A percentile compares a stretch with the other conserved stretches of the same genome.
phyloP scores from a whole-genome alignment of 1,140 invertebrate genomes.

The Parasteatoda tepidariorum region DNA sequence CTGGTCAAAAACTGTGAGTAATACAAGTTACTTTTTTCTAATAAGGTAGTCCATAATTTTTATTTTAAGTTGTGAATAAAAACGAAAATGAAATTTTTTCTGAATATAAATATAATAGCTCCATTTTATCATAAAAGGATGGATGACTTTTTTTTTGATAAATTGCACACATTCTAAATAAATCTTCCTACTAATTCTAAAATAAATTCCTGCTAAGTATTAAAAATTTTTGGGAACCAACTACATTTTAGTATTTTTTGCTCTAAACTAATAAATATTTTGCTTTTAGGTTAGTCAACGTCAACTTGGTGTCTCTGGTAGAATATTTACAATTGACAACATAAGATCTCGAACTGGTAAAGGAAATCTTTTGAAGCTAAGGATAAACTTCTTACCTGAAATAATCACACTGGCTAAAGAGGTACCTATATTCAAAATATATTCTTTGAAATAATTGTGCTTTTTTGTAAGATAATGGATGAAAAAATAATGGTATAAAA shows the following conservation, averaged over 20 bases:
- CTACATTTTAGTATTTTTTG: too few species aligned
- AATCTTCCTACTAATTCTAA: too few species aligned
- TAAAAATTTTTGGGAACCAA: too few species aligned
- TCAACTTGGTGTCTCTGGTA: slow-evolving; percentile 90
- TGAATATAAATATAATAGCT: too few species aligned
- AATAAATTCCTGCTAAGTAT: too few species aligned
- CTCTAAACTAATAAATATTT: neutral
- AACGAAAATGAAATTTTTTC: neutral
- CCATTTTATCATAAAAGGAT: too few species aligned
- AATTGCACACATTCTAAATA: too few species aligned
- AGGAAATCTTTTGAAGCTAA: slow-evolving; percentile 89
- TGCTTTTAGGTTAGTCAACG: slow-evolving; percentile 83
- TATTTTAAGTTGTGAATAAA: slow-evolving; percentile 1
- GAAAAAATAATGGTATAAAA: neutral
- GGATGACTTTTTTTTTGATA: too few species aligned
- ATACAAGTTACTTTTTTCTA: neutral
- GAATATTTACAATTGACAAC: slow-evolving; percentile 93
- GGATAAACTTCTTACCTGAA: slow-evolving; percentile 98
- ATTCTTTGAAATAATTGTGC: neutral
- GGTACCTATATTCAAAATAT: slow-evolving; percentile 67
- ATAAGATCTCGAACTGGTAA: slow-evolving; percentile 82
- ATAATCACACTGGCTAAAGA: slow-evolving; percentile 99
- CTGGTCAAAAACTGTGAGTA: slow-evolving; percentile 83
- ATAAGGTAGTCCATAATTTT: neutral
- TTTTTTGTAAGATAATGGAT: neutral